Evolutionary conservation across 2,888 invertebrate genomes (phyloP).

Genomic region (Limnephilus lunatus): DNA sequence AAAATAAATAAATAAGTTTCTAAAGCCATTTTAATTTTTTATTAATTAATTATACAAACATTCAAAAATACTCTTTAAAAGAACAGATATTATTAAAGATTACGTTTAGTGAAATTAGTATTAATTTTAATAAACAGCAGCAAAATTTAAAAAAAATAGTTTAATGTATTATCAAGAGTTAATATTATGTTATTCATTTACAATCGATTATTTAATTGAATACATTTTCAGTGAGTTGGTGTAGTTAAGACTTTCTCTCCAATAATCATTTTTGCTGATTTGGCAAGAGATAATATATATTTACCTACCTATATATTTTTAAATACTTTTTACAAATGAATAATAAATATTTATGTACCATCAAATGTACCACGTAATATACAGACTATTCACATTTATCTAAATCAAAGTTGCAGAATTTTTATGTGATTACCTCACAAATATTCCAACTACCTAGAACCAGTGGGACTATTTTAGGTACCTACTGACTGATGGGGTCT

Average conservation of each 20-base stretch:
- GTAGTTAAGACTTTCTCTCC: not conserved
- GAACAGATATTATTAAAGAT: not conserved
- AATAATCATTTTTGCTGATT: slow-evolving; percentile 2
- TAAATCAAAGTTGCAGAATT: not conserved
- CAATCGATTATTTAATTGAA: not conserved
- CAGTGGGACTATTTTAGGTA: not conserved
- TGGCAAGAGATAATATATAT: not conserved
- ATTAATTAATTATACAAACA: not conserved
- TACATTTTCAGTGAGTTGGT: not conserved
- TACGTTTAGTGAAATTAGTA: not conserved
- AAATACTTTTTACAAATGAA: not conserved
- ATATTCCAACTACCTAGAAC: not conserved
- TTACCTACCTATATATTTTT: too few relatives aligned
- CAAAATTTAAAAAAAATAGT: not conserved
- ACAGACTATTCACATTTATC: not conserved
- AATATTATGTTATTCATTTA: not conserved
- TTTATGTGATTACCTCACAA: not conserved
- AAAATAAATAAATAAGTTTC: not conserved
- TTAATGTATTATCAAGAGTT: not conserved
- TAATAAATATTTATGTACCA: not conserved
- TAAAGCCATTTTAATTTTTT: not conserved
- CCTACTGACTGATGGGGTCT: not conserved
- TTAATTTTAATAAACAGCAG: not conserved
- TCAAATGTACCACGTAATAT: not conserved
- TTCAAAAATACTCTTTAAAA: not conserved